phyloP scores from a whole-genome alignment of 2,888 invertebrate species.

The Omphaloscelis lunosa region DNA sequence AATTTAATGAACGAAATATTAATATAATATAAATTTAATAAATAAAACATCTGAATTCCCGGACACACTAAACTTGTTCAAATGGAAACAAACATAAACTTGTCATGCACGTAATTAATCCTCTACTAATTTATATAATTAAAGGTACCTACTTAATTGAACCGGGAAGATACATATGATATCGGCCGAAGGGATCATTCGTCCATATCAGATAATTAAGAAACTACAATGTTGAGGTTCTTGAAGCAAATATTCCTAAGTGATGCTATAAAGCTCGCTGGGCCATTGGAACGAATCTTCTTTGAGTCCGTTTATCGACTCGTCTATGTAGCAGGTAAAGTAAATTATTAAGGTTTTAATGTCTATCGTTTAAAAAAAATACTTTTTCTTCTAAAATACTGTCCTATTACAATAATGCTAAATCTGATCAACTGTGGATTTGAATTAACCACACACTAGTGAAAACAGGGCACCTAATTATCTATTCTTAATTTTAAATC shows the following conservation, averaged over 20 bases:
- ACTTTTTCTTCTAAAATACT: too few relatives aligned
- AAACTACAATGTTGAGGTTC: constrained; percentile 75
- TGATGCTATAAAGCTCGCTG: constrained; percentile 76
- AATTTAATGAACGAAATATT: too few relatives aligned
- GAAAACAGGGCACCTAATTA: neutral
- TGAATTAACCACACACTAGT: neutral
- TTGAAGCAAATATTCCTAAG: constrained; percentile 73
- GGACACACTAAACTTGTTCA: too few relatives aligned
- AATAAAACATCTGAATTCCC: neutral
- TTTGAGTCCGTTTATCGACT: constrained; percentile 82
- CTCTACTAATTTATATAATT: constrained; percentile 25
- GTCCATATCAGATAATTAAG: constrained; percentile 24
- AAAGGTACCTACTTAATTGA: constrained; percentile 15
- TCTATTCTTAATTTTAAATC: too few relatives aligned
- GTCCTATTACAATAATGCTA: neutral
- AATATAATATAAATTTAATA: neutral
- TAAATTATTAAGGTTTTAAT: neutral
- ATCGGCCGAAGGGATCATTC: constrained; percentile 4
- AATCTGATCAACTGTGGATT: too few relatives aligned
- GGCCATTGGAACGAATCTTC: constrained; percentile 78
- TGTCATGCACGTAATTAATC: constrained; percentile 41
- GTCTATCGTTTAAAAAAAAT: too few relatives aligned
- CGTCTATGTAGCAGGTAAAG: constrained; percentile 80
- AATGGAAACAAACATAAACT: constrained; percentile 51
- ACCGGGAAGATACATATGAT: constrained; percentile 24